Evolutionary conservation across 2,113 vertebrate species (phyloP).

Genomic region (Rhinolophus ferrumequinum): DNA sequence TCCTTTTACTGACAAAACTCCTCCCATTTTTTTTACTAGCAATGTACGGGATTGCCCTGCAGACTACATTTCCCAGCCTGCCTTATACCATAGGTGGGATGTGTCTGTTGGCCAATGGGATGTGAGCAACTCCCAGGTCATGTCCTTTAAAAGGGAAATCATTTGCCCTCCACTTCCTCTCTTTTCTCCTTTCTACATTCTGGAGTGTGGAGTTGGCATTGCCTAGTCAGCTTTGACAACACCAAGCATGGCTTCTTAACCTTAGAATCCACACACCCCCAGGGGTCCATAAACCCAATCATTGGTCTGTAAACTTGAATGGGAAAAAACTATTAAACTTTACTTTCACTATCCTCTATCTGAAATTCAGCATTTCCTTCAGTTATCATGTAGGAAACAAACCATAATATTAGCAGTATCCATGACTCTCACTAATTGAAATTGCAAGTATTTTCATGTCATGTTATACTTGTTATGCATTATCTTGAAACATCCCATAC

Average conservation of each 20-base stretch:
- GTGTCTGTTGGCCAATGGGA: not conserved
- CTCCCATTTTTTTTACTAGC: not conserved
- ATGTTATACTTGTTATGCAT: not conserved
- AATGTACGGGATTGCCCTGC: not conserved
- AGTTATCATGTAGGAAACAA: not conserved
- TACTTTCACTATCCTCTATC: not conserved
- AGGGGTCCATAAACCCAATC: not conserved
- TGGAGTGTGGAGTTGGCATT: not conserved
- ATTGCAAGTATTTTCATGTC: not conserved
- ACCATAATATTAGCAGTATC: not conserved
- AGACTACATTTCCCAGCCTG: slow-evolving; percentile 1
- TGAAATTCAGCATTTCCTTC: slow-evolving; percentile 35
- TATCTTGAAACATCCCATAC: slow-evolving; percentile 2
- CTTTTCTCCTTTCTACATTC: not conserved
- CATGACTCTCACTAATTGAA: not conserved
- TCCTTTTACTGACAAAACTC: not conserved
- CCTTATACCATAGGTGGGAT: not conserved
- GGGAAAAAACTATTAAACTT: not conserved
- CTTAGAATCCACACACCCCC: not conserved
- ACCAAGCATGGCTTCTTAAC: not conserved
- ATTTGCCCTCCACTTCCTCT: not conserved
- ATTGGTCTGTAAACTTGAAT: not conserved
- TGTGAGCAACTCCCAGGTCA: not conserved
- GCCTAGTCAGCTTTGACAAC: not conserved
- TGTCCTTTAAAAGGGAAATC: not conserved